Evolutionary conservation across 2,888 invertebrate species (phyloP).

Genomic region (Cantharis nigra): DNA sequence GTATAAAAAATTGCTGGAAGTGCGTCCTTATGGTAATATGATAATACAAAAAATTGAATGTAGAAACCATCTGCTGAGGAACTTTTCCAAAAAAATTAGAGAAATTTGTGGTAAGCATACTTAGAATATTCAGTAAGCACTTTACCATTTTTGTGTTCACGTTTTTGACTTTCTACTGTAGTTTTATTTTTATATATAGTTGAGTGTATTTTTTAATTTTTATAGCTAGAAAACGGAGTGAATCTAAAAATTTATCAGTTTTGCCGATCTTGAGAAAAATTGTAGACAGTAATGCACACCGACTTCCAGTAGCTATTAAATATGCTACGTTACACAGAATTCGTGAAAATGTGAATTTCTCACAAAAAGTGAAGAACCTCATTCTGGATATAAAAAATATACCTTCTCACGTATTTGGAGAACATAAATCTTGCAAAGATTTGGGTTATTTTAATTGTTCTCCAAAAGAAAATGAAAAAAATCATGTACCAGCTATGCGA

Average conservation of each 20-base stretch:
- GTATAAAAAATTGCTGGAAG: too few relatives aligned
- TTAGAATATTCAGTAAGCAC: too few relatives aligned
- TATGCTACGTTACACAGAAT: neutral
- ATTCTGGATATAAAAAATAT: neutral
- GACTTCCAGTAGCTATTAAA: neutral
- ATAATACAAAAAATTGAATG: too few relatives aligned
- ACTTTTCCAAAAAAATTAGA: too few relatives aligned
- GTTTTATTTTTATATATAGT: too few relatives aligned
- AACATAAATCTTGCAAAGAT: neutral
- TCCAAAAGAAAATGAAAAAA: neutral
- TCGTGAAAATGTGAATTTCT: neutral
- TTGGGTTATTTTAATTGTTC: neutral
- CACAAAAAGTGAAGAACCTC: neutral
- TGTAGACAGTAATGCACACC: neutral
- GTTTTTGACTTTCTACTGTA: too few relatives aligned
- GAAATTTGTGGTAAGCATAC: too few relatives aligned
- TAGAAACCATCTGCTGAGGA: too few relatives aligned
- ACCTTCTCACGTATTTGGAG: constrained; percentile 11
- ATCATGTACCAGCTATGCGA: constrained; percentile 11
- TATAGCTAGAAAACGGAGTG: neutral
- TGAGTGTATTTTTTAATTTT: too few relatives aligned
- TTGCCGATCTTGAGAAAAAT: neutral
- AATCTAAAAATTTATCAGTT: neutral
- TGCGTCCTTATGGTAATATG: too few relatives aligned
- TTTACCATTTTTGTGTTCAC: too few relatives aligned